Percentiles rank a stretch among this genome's conserved stretches.
These are phyloP conservation scores for Drosophila algonquin DNA, from an alignment of 2,888 invertebrate genomes.

Conservation along the genomic window DNA sequence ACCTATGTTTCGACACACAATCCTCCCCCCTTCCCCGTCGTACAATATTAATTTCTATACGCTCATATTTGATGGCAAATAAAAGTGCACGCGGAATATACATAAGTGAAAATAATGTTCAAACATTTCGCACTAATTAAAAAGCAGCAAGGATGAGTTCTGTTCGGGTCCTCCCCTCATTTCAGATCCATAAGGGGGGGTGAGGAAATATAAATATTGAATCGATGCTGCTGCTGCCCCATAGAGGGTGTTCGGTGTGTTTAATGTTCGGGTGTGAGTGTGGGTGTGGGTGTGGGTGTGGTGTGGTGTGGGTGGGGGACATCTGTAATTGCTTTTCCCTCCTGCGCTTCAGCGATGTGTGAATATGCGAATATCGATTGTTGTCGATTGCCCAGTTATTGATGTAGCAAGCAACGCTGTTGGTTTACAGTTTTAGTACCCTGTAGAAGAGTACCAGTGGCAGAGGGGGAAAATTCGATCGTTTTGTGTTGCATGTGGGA, in stretches of 20 bases:
- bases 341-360: slow-evolving; percentile 37
- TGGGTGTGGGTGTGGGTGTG: not conserved
- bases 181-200: not conserved
- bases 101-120: slow-evolving; percentile 72
- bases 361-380: slow-evolving; percentile 34
- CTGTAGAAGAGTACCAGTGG: not conserved
- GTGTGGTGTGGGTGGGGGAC: slow-evolving; percentile 49
- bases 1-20: slow-evolving; percentile 9
- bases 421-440: not conserved
- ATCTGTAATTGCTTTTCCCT: slow-evolving; percentile 73
- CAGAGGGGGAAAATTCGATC: not conserved
- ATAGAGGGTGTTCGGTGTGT: slow-evolving; percentile 17
- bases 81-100: slow-evolving; percentile 52
- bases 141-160: slow-evolving; percentile 33
- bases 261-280: not conserved
- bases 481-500: too few relatives aligned
- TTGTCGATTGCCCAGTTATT: slow-evolving; percentile 27
- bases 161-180: not conserved
- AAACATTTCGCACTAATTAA: slow-evolving; percentile 75
- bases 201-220: slow-evolving; percentile 51
- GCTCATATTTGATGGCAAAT: slow-evolving; percentile 56
- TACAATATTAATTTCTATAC: slow-evolving; percentile 55
- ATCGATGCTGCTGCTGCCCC: slow-evolving; percentile 20
- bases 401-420: slow-evolving; percentile 17
- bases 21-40: not conserved